phyloP scores from a whole-genome alignment of 2,113 vertebrate species.

The Lipotes vexillifer region DNA sequence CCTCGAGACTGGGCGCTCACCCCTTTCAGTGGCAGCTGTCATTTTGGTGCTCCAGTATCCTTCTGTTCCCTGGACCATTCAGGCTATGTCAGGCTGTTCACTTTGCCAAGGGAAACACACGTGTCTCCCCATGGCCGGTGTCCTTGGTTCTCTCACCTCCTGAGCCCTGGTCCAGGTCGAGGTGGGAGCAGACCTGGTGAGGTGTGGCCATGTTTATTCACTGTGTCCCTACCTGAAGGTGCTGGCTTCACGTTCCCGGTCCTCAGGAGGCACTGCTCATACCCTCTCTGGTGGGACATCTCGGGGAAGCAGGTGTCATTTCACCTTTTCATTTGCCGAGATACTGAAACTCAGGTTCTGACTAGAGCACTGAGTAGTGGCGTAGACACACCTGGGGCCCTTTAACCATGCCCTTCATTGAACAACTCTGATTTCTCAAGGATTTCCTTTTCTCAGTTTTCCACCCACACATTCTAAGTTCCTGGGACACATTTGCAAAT shows the following conservation, averaged over 20 bases:
- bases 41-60: neutral
- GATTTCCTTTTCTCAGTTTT: neutral
- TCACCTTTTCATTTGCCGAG: rapidly evolving
- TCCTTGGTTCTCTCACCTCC: neutral
- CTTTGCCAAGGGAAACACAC: neutral
- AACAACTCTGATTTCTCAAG: neutral
- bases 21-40: too few relatives aligned
- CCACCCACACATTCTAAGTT: neutral
- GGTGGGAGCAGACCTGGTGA: too few relatives aligned
- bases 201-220: neutral
- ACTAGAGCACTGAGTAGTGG: too few relatives aligned
- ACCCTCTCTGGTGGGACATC: neutral
- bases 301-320: too few relatives aligned
- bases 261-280: neutral
- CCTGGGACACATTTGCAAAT: too few relatives aligned
- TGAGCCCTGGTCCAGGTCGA: neutral
- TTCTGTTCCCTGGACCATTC: neutral
- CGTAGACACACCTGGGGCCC: too few relatives aligned
- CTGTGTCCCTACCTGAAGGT: neutral
- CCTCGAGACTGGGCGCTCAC: too few relatives aligned
- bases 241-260: neutral
- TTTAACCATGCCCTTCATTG: neutral
- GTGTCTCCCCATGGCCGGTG: neutral
- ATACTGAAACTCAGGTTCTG: neutral
- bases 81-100: too few relatives aligned